Conservation (phyloP, 2,888 invertebrate genomes). For the Amiota mariae region DNA sequence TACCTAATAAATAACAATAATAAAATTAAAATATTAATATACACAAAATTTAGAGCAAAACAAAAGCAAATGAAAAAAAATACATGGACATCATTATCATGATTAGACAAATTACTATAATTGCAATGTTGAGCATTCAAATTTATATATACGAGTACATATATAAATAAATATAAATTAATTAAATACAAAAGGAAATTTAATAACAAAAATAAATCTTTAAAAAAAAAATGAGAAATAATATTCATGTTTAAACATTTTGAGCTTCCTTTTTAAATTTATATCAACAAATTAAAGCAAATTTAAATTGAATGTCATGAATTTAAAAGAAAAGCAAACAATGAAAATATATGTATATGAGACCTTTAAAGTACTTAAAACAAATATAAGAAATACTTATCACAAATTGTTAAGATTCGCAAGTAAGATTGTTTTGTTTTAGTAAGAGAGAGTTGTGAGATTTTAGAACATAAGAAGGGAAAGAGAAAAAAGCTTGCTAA, state of each 20-base stretch:
- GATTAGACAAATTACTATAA: slow-evolving; percentile 19
- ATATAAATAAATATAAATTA: slow-evolving; percentile 21
- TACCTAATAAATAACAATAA: background rate
- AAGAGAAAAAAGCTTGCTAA: too few relatives aligned
- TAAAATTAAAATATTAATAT: slow-evolving; percentile 5
- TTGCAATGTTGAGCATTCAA: slow-evolving; percentile 5
- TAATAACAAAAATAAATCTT: background rate
- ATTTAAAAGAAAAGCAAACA: too few relatives aligned
- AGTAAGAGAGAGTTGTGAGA: too few relatives aligned
- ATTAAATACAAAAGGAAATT: background rate
- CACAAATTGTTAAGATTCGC: too few relatives aligned
- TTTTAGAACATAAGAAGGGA: too few relatives aligned
- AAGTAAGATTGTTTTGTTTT: too few relatives aligned
- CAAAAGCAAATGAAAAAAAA: slow-evolving; percentile 3
- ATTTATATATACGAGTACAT: background rate
- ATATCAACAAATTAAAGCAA: too few relatives aligned
- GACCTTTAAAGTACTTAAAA: too few relatives aligned
- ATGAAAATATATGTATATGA: too few relatives aligned
- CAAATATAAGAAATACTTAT: too few relatives aligned
- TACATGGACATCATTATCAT: background rate
- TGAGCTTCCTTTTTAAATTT: slow-evolving; percentile 34
- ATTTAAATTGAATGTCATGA: too few relatives aligned
- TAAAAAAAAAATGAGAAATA: background rate
- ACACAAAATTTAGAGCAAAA: background rate
- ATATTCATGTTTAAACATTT: slow-evolving; percentile 19